Evolutionary conservation across 1,140 invertebrate genomes (phyloP), one percentile per base, ranked within the genome.

Genomic region (Ceratitis capitata): DNA sequence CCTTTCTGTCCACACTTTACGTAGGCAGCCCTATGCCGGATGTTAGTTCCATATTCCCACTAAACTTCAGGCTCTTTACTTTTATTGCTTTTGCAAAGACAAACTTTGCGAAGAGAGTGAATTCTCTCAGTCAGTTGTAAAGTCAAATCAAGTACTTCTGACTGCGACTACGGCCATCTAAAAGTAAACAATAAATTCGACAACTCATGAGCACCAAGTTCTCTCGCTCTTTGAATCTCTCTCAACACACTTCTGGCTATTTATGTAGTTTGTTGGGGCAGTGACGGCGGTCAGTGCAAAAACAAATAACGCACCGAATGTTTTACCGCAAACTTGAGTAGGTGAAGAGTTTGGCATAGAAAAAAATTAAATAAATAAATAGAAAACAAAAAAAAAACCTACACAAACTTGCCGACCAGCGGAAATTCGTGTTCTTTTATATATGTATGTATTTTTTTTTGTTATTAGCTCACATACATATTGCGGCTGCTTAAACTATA

Each of bases 161-260:
- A 26, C 39, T 12, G 42, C 39, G 69, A 26, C 39, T 42, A 7
- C 69, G 32, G 9, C 35, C 39, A 78, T 19, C 69, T n/a, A 78
- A 47, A 78, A 78, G 69, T 78, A 78, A 78, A 78, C 69, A 78
- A 78, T 9, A 78, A 78, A 78, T 23, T 78, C 69, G 12, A 23
- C 19, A 45, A 45, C 7, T 23, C n/a, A n/a, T n/a, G n/a, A n/a
- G n/a, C n/a, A 32, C n/a, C 39, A 19, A 61, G 29, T 26, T 23
- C 19, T 5, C 56, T n/a, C n/a, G 51, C n/a, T 23, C 51, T n/a
- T n/a, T n/a, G n/a, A n/a, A n/a, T n/a, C n/a, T 42, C 69, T 39
- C 32, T 74, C 64, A 56, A 56, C 16, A n/a, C 32, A 26, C 16
- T 16, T 32, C 0, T 12, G 12, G 7, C 6, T 42, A 19, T 47